Evolutionary conservation across 2,113 vertebrate genomes (phyloP).

Genomic region (Perca fluviatilis): DNA sequence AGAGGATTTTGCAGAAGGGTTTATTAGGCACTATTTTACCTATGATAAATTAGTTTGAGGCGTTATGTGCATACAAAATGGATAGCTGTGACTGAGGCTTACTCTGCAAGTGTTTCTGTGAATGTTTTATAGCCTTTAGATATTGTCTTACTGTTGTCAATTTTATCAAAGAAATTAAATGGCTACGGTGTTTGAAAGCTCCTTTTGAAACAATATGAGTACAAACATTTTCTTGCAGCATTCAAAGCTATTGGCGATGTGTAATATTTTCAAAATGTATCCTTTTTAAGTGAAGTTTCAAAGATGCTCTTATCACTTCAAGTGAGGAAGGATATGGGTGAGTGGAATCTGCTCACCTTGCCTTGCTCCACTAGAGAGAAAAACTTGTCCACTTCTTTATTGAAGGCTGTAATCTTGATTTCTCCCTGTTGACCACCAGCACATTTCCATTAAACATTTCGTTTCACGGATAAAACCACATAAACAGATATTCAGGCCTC

Average conservation of each 20-base stretch:
- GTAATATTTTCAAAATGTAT: not conserved
- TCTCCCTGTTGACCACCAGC: slow-evolving; percentile 88
- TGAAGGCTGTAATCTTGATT: slow-evolving; percentile 96
- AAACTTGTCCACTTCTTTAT: slow-evolving; percentile 96
- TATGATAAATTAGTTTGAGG: slow-evolving; percentile 38
- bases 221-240: not conserved
- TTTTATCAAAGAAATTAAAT: not conserved
- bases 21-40: slow-evolving; percentile 32
- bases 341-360: slow-evolving; percentile 86
- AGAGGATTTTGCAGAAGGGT: slow-evolving; percentile 46
- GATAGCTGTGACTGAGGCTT: slow-evolving; percentile 1
- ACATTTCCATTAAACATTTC: slow-evolving; percentile 40
- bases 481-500: slow-evolving; percentile 17
- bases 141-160: slow-evolving; percentile 1
- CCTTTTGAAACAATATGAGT: not conserved
- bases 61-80: slow-evolving; percentile 15
- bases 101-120: not conserved
- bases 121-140: slow-evolving; percentile 11
- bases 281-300: slow-evolving; percentile 6
- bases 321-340: slow-evolving; percentile 25
- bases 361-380: slow-evolving; percentile 94
- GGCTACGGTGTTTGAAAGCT: not conserved
- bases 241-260: not conserved
- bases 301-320: slow-evolving; percentile 33
- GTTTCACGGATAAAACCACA: not conserved